Percentiles rank a stretch among this genome's conserved stretches.
Evolutionary conservation across 1,140 invertebrate species (phyloP).

Genomic region (Scylla paramamosain): DNA sequence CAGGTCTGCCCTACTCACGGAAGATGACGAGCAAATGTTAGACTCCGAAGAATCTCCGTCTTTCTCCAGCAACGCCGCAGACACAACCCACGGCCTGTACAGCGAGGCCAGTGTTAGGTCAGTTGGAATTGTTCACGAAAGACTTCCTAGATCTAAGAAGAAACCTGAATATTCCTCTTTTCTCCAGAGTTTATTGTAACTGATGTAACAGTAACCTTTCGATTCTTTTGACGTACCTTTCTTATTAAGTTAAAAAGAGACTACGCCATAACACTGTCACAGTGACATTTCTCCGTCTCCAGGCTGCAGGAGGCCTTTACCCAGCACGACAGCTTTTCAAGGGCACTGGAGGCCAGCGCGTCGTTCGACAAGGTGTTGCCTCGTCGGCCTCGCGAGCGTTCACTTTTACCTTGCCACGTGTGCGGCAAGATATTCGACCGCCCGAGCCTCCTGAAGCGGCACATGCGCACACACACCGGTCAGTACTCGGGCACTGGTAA

Average conservation of each 20-base stretch:
- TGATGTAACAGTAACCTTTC: no score
- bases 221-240: not conserved
- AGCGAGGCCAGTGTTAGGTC: constrained; percentile 39
- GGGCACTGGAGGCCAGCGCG: not conserved
- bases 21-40: constrained; percentile 30
- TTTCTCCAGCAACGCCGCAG: constrained; percentile 31
- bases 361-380: not conserved
- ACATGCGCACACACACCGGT: constrained; percentile 79
- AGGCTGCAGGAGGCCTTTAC: constrained; percentile 28
- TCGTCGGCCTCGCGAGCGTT: constrained; percentile 58
- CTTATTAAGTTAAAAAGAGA: not conserved
- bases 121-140: not conserved
- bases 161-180: not conserved
- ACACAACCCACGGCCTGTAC: constrained; percentile 44
- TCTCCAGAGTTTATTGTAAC: not conserved
- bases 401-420: constrained; percentile 80
- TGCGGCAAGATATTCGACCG: constrained; percentile 83
- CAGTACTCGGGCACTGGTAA: constrained; percentile 80
- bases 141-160: not conserved
- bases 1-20: not conserved
- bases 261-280: no score
- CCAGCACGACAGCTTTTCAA: not conserved
- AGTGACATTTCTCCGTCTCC: not conserved
- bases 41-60: constrained; percentile 1
- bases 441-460: constrained; percentile 75